Base-by-base conservation (phyloP, 2,797 vertebrate species). In the Gymnoscopelus microlampas region DNA sequence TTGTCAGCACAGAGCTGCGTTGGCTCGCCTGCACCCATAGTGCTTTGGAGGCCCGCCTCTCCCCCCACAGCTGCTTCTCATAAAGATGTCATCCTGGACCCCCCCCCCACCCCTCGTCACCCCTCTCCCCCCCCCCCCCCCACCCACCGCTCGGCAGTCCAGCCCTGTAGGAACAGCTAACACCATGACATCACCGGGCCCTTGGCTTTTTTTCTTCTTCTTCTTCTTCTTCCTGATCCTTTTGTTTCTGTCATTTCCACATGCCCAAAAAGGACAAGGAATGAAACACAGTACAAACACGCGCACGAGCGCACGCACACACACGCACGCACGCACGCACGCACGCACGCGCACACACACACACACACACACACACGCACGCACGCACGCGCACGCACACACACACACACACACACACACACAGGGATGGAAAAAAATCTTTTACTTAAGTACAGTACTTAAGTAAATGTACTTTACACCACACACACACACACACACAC, bases 21-120 rank as follows among this genome's bases (percentile, higher is more conserved):
- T 75, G 79, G 60, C 69, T 29, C 39, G 49, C 70, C 10, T 74
- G 74, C 53, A 59, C 78, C 73, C 73, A 49, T 35, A 15, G 60
- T 26, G 66, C 73, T 83, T 68, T 57, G 67, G 79, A 82, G 70
- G 68, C 60, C 68, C 24, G 66, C 73, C 76, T 80, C 85, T 81
- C 77, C 78, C 78, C 81, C 82, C 82, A 91, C 93, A 95, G 93
- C 93, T 94, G 94, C 81, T 92, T 93, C 90, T 87, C 89, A 94
- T 94, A 90, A 93, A 92, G 84, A 82, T 66, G 82, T 84, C 84
- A 78, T 81, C 86, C 84, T 74, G 39, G 39, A 44, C 39, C 39
- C 39, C 39, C 7, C 9, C 84, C 81, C 76, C 79, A 78, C 75
- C 62, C 56, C n/a, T n/a, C n/a, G n/a, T n/a, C n/a, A n/a, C n/a